Conservation (phyloP, 2,888 invertebrate genomes). For the Aphodius granarius region DNA sequence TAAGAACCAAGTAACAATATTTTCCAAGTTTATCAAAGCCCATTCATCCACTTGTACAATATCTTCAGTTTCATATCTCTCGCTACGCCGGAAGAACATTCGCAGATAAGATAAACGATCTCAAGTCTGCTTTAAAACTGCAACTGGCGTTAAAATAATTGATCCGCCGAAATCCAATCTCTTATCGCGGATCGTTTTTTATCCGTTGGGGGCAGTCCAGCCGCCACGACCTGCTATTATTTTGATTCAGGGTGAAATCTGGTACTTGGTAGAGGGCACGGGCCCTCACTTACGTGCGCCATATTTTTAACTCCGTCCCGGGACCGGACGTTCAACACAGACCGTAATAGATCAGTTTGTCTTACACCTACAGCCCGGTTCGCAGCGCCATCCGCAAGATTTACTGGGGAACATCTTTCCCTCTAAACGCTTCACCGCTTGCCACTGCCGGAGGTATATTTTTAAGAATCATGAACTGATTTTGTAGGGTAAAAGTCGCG, state of each 20-base stretch:
- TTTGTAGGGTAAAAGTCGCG: too few species aligned
- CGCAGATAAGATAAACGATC: too few species aligned
- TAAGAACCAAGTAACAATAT: too few species aligned
- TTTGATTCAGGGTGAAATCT: conserved; percentile 18
- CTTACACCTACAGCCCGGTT: neutral
- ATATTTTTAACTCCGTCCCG: conserved; percentile 13
- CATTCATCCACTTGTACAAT: too few species aligned
- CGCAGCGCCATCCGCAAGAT: neutral
- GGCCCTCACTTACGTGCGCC: conserved; percentile 3
- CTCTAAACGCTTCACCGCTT: too few species aligned
- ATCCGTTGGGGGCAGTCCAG: conserved; percentile 3
- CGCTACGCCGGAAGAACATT: too few species aligned
- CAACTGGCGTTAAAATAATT: conserved; percentile 13
- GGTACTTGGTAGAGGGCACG: neutral
- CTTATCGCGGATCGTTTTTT: conserved; percentile 12
- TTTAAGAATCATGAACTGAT: too few species aligned
- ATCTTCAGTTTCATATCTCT: too few species aligned
- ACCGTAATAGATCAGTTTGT: conserved; percentile 15
- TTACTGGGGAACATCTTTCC: conserved; percentile 9
- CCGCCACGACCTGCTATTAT: conserved; percentile 17
- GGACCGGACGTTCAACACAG: conserved; percentile 1
- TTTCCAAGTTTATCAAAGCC: too few species aligned
- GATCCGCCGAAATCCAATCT: conserved; percentile 13
- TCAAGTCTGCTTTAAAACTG: too few species aligned
- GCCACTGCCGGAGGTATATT: too few species aligned